Conservation (phyloP, 2,888 invertebrate genomes). For the Chironomus riparius region DNA sequence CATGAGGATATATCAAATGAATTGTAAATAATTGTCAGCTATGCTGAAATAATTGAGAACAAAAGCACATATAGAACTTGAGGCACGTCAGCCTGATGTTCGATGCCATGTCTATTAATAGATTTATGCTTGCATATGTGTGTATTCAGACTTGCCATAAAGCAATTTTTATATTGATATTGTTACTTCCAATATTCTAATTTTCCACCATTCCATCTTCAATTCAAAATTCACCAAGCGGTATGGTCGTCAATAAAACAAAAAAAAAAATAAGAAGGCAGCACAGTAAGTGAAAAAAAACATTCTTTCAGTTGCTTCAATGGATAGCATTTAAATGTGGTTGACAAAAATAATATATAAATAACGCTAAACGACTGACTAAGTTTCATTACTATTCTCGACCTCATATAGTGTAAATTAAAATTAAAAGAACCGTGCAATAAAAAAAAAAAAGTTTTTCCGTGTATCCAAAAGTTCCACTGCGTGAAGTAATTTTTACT, state of each 20-base stretch:
- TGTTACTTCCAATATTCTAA: too few relatives aligned
- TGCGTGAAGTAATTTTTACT: too few relatives aligned
- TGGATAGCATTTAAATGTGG: neutral
- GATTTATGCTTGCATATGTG: too few relatives aligned
- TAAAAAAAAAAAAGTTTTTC: neutral
- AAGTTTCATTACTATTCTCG: constrained; percentile 10
- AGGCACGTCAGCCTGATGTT: neutral
- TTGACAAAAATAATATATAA: constrained; percentile 16
- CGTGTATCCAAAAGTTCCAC: too few relatives aligned
- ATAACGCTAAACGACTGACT: constrained; percentile 20
- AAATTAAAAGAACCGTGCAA: constrained; percentile 6
- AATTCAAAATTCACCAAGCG: neutral
- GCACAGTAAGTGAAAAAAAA: neutral
- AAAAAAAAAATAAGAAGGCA: neutral
- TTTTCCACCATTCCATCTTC: neutral
- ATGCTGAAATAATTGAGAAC: too few relatives aligned
- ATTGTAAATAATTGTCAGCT: too few relatives aligned
- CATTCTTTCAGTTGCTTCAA: too few relatives aligned
- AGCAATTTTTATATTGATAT: too few relatives aligned
- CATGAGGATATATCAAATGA: neutral
- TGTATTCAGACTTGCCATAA: too few relatives aligned
- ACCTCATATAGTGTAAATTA: neutral
- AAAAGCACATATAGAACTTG: neutral
- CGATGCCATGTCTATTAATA: neutral
- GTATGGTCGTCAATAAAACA: neutral